A percentile compares a stretch with the other conserved stretches of the same genome.
phyloP scores from a whole-genome alignment of 1,140 invertebrate genomes.

The Papilio machaon region DNA sequence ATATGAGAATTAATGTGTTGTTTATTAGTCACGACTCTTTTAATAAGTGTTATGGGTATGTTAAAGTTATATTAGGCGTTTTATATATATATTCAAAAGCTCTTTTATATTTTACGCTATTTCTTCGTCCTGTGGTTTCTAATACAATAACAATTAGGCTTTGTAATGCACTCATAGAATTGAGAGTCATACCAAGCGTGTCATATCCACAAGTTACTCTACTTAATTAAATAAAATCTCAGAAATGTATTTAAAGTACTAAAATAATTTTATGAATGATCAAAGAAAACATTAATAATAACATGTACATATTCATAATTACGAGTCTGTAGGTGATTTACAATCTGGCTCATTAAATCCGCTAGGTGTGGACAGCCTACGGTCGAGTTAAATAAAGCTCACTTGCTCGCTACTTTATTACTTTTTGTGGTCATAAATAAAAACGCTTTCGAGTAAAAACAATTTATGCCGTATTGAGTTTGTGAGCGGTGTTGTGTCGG shows the following conservation, averaged over 20 bases:
- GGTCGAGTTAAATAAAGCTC: conserved; percentile 75
- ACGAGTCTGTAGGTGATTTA: neutral
- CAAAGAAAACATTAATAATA: neutral
- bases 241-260: neutral
- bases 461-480: conserved; percentile 65
- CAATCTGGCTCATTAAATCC: neutral
- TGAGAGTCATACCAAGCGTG: neutral
- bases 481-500: conserved; percentile 39
- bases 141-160: neutral
- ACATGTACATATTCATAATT: neutral
- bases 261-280: neutral
- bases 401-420: conserved; percentile 76
- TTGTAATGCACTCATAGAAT: neutral
- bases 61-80: neutral
- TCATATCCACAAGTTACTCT: neutral
- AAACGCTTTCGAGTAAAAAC: conserved; percentile 73
- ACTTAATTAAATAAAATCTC: neutral
- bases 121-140: neutral
- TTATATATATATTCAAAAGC: neutral
- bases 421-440: conserved; percentile 78
- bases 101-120: neutral
- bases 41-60: neutral
- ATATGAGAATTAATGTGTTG: conserved; percentile 14
- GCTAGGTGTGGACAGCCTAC: conserved; percentile 45
- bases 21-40: conserved; percentile 24